A percentile compares a stretch with the other conserved stretches of the same genome.
Evolutionary conservation across 2,888 invertebrate genomes (phyloP).

Genomic region (Chromoteleia sp.): DNA sequence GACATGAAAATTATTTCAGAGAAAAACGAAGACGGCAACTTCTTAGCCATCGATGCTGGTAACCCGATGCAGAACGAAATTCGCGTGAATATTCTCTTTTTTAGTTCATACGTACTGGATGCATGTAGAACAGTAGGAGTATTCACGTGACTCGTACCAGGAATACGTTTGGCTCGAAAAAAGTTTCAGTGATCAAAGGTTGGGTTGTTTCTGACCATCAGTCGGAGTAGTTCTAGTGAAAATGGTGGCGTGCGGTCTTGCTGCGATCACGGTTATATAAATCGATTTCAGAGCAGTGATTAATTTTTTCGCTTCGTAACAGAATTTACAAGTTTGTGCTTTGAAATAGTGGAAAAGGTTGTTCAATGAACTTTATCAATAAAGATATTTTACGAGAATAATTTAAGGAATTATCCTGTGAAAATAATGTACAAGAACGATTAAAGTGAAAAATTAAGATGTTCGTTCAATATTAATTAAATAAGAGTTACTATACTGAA

Average conservation of each 20-base stretch:
- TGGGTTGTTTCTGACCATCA: constrained; percentile 43
- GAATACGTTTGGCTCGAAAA: constrained; percentile 47
- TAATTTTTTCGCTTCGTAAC: neutral
- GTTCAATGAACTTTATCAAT: too few species aligned
- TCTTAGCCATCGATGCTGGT: constrained; percentile 7
- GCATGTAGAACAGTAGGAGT: constrained; percentile 56
- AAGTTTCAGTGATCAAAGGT: constrained; percentile 48
- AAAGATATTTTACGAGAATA: too few species aligned
- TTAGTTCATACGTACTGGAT: constrained; percentile 26
- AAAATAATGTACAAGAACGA: too few species aligned
- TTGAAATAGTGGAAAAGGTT: neutral
- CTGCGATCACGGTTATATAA: constrained; percentile 20
- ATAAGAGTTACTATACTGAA: too few species aligned
- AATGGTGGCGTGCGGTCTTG: constrained; percentile 42
- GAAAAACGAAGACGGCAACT: constrained; percentile 30
- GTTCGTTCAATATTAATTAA: too few species aligned
- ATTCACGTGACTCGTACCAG: constrained; percentile 57
- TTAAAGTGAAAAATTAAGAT: too few species aligned
- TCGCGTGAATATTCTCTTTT: constrained; percentile 47
- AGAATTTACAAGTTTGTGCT: neutral
- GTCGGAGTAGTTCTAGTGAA: constrained; percentile 25
- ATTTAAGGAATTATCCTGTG: too few species aligned
- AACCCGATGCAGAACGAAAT: constrained; percentile 39
- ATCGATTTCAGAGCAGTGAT: constrained; percentile 25
- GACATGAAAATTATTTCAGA: constrained; percentile 40